Percentiles rank a stretch among this genome's conserved stretches.
Conservation (phyloP, 2,113 vertebrate species). For the Syngnathus scovelli region DNA sequence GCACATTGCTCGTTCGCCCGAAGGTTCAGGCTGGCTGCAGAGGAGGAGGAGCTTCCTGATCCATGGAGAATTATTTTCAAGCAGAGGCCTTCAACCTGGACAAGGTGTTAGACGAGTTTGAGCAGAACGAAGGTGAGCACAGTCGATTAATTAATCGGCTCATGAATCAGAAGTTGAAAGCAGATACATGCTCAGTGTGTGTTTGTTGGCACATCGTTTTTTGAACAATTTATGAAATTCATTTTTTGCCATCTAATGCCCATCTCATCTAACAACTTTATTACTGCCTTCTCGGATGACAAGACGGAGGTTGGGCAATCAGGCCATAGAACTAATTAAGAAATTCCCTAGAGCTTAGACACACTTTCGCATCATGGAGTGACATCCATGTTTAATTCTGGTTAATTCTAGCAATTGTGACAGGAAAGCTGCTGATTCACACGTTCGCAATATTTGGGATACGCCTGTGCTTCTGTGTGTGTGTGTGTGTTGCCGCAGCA, state of each 20-base stretch:
- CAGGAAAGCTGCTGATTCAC: conserved; percentile 29
- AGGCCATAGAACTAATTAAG: conserved; percentile 52
- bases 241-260: not conserved
- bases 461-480: conserved; percentile 9
- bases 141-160: not conserved
- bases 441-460: conserved; percentile 10
- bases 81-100: conserved; percentile 98
- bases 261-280: not conserved
- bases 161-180: not conserved
- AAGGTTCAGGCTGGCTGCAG: conserved; percentile 75
- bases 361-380: conserved; percentile 5
- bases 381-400: conserved; percentile 29
- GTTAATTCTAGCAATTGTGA: conserved; percentile 34
- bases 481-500: not conserved
- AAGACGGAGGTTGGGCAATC: conserved; percentile 9
- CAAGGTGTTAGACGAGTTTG: conserved; percentile 99
- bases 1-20: not conserved
- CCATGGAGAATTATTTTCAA: conserved; percentile 99
- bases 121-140: conserved; percentile 94
- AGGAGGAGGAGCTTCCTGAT: conserved; percentile 83
- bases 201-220: not conserved
- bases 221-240: no score
- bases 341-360: conserved; percentile 34
- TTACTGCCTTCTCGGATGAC: not conserved
- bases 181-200: not conserved